A percentile compares a stretch with the other conserved stretches of the same genome.
Evolutionary conservation across 92 coral and sea anemone genomes (phyloP).

Genomic region (Nematostella vectensis): DNA sequence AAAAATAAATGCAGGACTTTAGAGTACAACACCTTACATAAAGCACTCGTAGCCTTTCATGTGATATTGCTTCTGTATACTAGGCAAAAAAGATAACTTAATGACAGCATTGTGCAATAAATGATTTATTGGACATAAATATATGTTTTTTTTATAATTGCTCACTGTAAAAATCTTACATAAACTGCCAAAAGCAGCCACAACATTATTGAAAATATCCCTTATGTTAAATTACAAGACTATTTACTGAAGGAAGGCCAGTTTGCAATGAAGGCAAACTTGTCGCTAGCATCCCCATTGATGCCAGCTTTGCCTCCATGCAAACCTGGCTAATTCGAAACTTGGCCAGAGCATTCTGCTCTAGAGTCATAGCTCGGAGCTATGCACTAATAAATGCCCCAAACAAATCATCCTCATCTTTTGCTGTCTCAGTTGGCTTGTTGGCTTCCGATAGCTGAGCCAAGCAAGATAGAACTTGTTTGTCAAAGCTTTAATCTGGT

Average conservation of each 20-base stretch:
- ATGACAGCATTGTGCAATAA: too few relatives aligned
- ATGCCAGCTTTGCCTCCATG: constrained; percentile 1
- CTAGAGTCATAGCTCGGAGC: constrained; percentile 19
- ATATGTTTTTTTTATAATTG: too few relatives aligned
- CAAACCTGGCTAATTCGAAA: constrained; percentile 19
- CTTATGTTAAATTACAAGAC: neutral
- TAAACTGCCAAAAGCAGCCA: too few relatives aligned
- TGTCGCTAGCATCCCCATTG: neutral
- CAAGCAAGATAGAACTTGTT: neutral
- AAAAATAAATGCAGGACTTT: too few relatives aligned
- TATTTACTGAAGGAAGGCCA: neutral
- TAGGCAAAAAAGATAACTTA: too few relatives aligned
- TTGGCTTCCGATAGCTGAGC: constrained; percentile 2
- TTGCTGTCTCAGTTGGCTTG: constrained; percentile 15
- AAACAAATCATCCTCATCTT: constrained; percentile 29
- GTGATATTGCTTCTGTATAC: too few relatives aligned
- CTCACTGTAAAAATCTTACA: too few relatives aligned
- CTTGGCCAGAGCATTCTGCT: constrained; percentile 38
- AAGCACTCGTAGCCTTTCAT: too few relatives aligned
- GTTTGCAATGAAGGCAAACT: neutral
- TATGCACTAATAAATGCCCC: constrained; percentile 27
- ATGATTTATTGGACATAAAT: too few relatives aligned
- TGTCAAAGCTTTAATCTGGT: neutral
- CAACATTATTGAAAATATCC: neutral
- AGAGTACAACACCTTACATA: too few relatives aligned